These are phyloP conservation scores for Centrocercus urophasianus DNA, from an alignment of 2,113 vertebrate genomes.

Conservation along the genomic window DNA sequence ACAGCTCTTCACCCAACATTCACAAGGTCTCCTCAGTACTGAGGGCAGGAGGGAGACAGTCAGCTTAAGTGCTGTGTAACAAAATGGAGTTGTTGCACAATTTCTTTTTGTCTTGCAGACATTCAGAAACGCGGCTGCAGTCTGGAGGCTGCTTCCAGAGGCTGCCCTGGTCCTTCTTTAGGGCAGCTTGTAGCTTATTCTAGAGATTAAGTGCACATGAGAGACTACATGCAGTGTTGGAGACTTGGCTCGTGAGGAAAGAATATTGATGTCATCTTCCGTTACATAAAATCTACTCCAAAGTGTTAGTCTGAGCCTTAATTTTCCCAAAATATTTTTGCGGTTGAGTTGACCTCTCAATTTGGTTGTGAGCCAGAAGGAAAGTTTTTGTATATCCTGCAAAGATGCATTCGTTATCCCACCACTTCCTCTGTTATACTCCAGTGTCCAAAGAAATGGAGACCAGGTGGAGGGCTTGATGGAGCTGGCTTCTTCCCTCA, in stretches of 20 bases:
- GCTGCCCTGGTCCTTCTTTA: not conserved
- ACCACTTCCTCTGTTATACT: constrained; percentile 27
- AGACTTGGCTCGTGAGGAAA: not conserved
- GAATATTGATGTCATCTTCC: constrained; percentile 41
- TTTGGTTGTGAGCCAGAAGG: constrained; percentile 43
- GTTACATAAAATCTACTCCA: not conserved
- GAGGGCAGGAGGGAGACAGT: accelerated
- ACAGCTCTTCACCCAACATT: accelerated
- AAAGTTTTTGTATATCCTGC: constrained; percentile 31
- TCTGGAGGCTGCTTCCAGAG: not conserved
- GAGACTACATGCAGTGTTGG: not conserved
- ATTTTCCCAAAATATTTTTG: constrained; percentile 22
- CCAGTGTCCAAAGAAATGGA: constrained; percentile 12
- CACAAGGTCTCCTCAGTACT: not conserved
- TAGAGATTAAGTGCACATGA: constrained; percentile 8
- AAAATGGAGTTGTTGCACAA: not conserved
- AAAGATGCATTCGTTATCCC: constrained; percentile 25
- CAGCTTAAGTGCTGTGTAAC: accelerated
- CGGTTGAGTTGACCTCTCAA: constrained; percentile 4
- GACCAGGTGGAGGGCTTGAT: constrained; percentile 29
- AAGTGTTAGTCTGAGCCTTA: constrained; percentile 23
- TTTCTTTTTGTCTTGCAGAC: not conserved
- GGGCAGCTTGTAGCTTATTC: not conserved
- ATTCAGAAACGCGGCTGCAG: not conserved
- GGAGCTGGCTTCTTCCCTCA: not conserved